Base-by-base conservation (phyloP, 2,888 invertebrate genomes). In the Phaedon cochleariae region DNA sequence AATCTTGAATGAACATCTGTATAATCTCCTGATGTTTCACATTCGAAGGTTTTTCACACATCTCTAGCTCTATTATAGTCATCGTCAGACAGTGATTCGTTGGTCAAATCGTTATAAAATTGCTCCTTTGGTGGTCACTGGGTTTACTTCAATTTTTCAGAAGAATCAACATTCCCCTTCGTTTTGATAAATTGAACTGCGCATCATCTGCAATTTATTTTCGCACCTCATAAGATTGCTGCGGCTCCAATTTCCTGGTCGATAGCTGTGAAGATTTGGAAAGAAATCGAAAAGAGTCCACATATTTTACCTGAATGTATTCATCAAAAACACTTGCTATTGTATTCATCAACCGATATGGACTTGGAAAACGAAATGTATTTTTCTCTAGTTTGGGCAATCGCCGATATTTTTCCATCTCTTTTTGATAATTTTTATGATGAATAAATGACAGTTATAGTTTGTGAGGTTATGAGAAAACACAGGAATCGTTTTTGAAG, bases 31-130 rank as follows among this genome's bases (percentile, higher is more conserved):
- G n/a, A n/a, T n/a, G n/a, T n/a, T n/a, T n/a, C n/a, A n/a, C n/a
- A n/a, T n/a, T n/a, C n/a, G n/a, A n/a, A n/a, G 20, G 53, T 77
- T 77, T 1, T 22, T 22, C 74, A 74, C 0, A 72, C 46, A 5
- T 20, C 10, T 31, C 67, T 20, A 46, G 70, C 70, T 55, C 65
- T 63, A 49, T 70, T 68, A 31, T 65, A 70, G 7, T 70, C 37
- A 61, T 70, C 63, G 10, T 20, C 72, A 73, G 3, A 80, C 46
- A 12, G 68, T 76, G 81, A 79, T n/a, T 49, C 59, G 0, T 60
- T n/a, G 77, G 78, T 80, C 5, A 80, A 75, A 7, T 60, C 68
- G 22, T 68, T n/a, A 68, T 77, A 76, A 7, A 62, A 31, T 65
- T 80, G 79, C 21, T 78, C 74, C 17, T 64, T 68, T 17, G 70